phyloP scores from a whole-genome alignment of 1,140 invertebrate species.

The Bradynema listronoti region DNA sequence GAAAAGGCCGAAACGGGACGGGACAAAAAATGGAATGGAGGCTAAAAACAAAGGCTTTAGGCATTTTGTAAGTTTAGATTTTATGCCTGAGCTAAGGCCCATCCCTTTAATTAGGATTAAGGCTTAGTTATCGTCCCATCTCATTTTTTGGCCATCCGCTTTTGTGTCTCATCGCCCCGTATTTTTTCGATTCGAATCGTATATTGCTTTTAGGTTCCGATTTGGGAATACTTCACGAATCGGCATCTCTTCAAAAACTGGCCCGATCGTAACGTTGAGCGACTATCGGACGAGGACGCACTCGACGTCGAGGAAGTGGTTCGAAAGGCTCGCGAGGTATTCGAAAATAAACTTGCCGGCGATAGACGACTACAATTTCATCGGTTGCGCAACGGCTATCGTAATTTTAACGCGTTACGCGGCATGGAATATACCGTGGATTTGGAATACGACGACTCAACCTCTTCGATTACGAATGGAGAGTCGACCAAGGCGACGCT shows the following conservation, averaged over 20 bases:
- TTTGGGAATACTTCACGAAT: conserved; percentile 54
- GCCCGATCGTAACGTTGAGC: conserved; percentile 47
- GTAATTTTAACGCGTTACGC: conserved; percentile 45
- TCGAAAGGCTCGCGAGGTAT: conserved; percentile 21
- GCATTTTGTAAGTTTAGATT: no score
- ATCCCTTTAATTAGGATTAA: no score
- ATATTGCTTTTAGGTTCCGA: conserved; percentile 31
- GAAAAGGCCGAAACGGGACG: no score
- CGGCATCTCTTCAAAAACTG: conserved; percentile 51
- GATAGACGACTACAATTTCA: conserved; percentile 27
- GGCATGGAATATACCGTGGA: conserved; percentile 57
- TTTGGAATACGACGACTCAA: conserved; percentile 36
- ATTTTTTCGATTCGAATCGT: not conserved
- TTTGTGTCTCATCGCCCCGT: no score
- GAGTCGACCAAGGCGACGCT: not conserved
- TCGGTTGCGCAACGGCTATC: conserved; percentile 44
- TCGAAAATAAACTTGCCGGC: conserved; percentile 21
- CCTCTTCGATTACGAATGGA: conserved; percentile 1
- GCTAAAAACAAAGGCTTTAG: no score
- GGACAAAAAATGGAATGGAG: no score
- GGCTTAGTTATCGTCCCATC: no score
- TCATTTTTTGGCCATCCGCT: no score
- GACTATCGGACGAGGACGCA: conserved; percentile 40
- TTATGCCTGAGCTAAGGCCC: no score
- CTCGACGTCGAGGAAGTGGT: conserved; percentile 48